A percentile compares a stretch with the other conserved stretches of the same genome.
These are phyloP conservation scores for Theretra japonica DNA, from an alignment of 2,888 invertebrate species.

Conservation along the genomic window DNA sequence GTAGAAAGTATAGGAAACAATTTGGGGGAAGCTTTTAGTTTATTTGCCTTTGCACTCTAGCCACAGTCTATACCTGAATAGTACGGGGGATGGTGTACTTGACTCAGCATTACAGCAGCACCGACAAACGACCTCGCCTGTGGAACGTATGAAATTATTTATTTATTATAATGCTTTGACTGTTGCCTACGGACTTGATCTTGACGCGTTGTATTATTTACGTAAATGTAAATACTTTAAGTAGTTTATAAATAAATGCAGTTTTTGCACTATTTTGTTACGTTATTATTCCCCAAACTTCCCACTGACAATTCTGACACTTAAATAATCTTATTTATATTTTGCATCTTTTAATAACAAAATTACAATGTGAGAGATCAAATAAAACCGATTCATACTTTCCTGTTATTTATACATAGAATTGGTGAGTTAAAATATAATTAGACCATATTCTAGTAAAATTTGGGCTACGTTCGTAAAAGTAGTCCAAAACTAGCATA, in stretches of 20 bases:
- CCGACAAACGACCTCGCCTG: slow-evolving; percentile 56
- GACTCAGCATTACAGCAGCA: slow-evolving; percentile 30
- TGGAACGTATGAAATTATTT: slow-evolving; percentile 58
- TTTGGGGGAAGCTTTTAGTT: slow-evolving; percentile 5
- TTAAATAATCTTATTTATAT: too few relatives aligned
- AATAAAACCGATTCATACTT: too few relatives aligned
- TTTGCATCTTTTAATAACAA: too few relatives aligned
- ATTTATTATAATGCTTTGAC: slow-evolving; percentile 80
- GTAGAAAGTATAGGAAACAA: slow-evolving; percentile 6
- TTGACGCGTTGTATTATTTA: slow-evolving; percentile 81
- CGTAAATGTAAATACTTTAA: slow-evolving; percentile 75
- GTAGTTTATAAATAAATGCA: slow-evolving; percentile 74
- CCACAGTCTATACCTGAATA: slow-evolving; percentile 42
- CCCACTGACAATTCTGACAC: too few relatives aligned
- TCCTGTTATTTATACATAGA: too few relatives aligned
- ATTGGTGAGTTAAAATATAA: too few relatives aligned
- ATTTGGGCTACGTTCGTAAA: not conserved
- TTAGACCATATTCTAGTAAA: too few relatives aligned
- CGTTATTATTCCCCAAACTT: slow-evolving; percentile 33
- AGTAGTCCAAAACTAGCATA: not conserved
- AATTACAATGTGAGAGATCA: too few relatives aligned
- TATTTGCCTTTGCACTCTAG: slow-evolving; percentile 50
- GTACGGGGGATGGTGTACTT: slow-evolving; percentile 44
- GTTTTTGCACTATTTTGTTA: slow-evolving; percentile 63
- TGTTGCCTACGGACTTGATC: slow-evolving; percentile 82